Evolutionary conservation across 2,113 vertebrate species (phyloP).

Genomic region (Protobothrops flavoviridis): DNA sequence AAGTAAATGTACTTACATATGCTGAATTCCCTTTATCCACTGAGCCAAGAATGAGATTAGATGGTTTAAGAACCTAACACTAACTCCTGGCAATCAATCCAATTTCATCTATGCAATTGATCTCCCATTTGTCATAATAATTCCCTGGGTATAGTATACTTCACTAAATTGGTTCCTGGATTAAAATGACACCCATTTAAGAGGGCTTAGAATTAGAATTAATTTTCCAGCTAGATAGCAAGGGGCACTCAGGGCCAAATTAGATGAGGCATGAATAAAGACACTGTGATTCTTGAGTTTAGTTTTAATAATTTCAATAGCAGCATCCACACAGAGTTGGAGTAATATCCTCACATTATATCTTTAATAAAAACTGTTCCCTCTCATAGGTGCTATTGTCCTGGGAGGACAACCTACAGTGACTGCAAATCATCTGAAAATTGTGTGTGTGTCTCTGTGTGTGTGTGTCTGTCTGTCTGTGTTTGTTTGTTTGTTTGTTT

Average conservation of each 20-base stretch:
- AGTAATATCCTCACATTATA: background rate
- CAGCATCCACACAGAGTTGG: background rate
- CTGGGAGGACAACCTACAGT: background rate
- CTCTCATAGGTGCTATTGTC: background rate
- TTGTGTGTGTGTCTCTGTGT: background rate
- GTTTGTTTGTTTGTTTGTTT: background rate
- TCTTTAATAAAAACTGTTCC: background rate
- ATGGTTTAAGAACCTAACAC: background rate
- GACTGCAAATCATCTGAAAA: background rate
- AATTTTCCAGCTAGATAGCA: background rate
- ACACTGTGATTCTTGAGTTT: background rate
- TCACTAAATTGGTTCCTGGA: conserved; percentile 2
- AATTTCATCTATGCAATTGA: background rate
- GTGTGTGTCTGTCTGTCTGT: background rate
- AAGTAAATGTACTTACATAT: background rate
- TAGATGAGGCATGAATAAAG: background rate
- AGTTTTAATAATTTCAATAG: background rate
- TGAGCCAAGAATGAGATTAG: background rate
- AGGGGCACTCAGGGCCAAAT: background rate
- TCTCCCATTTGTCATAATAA: background rate
- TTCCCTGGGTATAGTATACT: background rate
- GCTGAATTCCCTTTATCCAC: background rate
- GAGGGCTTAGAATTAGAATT: background rate
- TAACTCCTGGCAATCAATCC: background rate
- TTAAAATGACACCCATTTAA: background rate